phyloP scores from a whole-genome alignment of 2,888 invertebrate species.

The Pyrgus malvae region DNA sequence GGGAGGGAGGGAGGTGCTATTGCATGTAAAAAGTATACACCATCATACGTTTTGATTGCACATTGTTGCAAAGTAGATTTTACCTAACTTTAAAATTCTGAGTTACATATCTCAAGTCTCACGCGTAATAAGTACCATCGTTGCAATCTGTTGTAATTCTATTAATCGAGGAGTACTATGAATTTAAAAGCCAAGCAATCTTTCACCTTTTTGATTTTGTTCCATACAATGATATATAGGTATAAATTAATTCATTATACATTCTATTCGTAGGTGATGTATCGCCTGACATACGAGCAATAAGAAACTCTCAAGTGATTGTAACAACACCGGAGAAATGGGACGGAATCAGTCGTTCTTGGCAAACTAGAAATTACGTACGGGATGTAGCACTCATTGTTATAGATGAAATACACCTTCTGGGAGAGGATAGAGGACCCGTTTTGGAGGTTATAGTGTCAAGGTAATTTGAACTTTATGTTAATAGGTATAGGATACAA shows the following conservation, averaged over 20 bases:
- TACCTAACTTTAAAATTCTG: too few relatives aligned
- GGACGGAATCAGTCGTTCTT: conserved; percentile 99
- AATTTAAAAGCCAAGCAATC: background rate
- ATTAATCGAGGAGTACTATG: too few relatives aligned
- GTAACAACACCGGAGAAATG: conserved; percentile 99
- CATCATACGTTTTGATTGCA: too few relatives aligned
- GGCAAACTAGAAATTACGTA: conserved; percentile 98
- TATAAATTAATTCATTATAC: background rate
- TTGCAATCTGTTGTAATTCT: too few relatives aligned
- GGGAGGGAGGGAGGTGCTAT: too few relatives aligned
- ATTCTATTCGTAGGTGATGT: conserved; percentile 76
- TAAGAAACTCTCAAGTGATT: conserved; percentile 93
- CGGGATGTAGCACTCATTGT: conserved; percentile 94
- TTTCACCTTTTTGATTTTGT: background rate
- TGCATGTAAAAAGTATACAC: too few relatives aligned
- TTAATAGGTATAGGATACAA: background rate
- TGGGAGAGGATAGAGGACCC: conserved; percentile 95
- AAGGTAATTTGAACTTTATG: conserved; percentile 49
- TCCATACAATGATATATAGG: background rate
- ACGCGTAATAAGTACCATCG: too few relatives aligned
- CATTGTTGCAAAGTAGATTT: too few relatives aligned
- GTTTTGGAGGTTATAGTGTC: conserved; percentile 99
- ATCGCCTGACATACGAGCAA: conserved; percentile 92
- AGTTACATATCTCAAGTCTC: too few relatives aligned
- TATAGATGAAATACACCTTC: conserved; percentile 98